Evolutionary conservation across 2,797 vertebrate genomes (phyloP).

Genomic region (Atherinosoma microstoma): DNA sequence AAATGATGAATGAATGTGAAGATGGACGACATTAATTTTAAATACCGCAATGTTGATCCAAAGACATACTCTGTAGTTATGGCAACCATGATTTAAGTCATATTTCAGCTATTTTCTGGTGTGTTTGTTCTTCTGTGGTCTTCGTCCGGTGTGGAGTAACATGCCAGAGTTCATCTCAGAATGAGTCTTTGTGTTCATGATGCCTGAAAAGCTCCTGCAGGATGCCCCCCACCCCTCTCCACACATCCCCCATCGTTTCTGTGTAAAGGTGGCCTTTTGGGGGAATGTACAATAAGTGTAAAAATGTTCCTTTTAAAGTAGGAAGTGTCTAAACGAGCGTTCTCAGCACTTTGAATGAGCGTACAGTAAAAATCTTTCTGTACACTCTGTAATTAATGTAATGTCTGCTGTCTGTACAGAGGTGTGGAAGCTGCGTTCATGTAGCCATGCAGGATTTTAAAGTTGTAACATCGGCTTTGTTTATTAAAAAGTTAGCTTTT

Average conservation of each 20-base stretch:
- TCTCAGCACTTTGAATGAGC: conserved; percentile 60
- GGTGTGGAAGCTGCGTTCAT: conserved; percentile 7
- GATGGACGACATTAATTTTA: conserved; percentile 43
- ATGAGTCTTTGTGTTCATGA: neutral
- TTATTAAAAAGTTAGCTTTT: conserved; percentile 25
- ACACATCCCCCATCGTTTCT: conserved; percentile 18
- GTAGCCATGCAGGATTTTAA: conserved; percentile 28
- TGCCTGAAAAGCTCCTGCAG: neutral
- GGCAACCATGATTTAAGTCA: neutral
- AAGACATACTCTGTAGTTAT: conserved; percentile 13
- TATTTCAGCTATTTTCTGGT: neutral
- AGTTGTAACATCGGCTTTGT: neutral
- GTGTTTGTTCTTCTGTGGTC: neutral
- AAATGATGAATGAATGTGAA: conserved; percentile 76
- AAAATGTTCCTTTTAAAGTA: conserved; percentile 23
- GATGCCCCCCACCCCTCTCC: neutral
- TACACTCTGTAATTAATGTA: conserved; percentile 50
- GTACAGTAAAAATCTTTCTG: conserved; percentile 32
- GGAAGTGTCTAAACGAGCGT: conserved; percentile 31
- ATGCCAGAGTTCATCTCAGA: neutral
- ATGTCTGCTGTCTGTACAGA: conserved; percentile 40
- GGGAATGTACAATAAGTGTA: conserved; percentile 37
- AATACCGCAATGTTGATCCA: neutral
- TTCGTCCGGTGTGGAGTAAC: neutral
- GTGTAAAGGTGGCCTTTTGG: conserved; percentile 63